Conservation (phyloP, 2,888 invertebrate genomes). For the Ophonus ardosiacus region DNA sequence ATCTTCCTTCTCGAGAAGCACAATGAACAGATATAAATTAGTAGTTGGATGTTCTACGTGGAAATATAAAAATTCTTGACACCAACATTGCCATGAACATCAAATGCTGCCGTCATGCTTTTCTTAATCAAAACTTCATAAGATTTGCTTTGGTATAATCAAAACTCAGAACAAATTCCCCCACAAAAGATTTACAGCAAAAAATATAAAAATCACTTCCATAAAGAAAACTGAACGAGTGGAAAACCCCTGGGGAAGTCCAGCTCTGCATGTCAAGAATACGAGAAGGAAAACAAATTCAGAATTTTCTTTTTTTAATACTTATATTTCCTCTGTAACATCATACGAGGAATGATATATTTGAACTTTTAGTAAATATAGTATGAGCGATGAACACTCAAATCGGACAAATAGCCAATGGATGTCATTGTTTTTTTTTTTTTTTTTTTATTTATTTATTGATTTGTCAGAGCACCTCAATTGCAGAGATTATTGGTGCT, state of each 20-base stretch:
- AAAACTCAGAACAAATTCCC: neutral
- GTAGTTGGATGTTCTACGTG: too few relatives aligned
- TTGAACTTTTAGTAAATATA: too few relatives aligned
- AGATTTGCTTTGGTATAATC: neutral
- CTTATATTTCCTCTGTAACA: neutral
- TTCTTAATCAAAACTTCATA: neutral
- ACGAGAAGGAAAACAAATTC: neutral
- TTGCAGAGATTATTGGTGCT: too few relatives aligned
- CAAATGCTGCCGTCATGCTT: neutral
- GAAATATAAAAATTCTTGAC: neutral
- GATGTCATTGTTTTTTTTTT: too few relatives aligned
- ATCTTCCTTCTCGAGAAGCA: too few relatives aligned
- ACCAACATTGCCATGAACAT: neutral
- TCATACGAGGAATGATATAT: neutral
- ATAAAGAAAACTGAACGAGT: slow-evolving; percentile 2
- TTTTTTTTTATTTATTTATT: too few relatives aligned
- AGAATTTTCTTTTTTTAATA: neutral
- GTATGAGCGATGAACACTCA: too few relatives aligned
- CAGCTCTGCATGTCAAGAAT: neutral
- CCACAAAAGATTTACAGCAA: neutral
- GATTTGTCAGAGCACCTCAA: too few relatives aligned
- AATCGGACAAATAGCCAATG: too few relatives aligned
- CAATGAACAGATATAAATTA: too few relatives aligned
- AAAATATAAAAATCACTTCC: slow-evolving; percentile 18
- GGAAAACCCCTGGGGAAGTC: slow-evolving; percentile 8